Evolutionary conservation across 1,140 invertebrate species (phyloP).

Genomic region (Panagrolaimus sp.): DNA sequence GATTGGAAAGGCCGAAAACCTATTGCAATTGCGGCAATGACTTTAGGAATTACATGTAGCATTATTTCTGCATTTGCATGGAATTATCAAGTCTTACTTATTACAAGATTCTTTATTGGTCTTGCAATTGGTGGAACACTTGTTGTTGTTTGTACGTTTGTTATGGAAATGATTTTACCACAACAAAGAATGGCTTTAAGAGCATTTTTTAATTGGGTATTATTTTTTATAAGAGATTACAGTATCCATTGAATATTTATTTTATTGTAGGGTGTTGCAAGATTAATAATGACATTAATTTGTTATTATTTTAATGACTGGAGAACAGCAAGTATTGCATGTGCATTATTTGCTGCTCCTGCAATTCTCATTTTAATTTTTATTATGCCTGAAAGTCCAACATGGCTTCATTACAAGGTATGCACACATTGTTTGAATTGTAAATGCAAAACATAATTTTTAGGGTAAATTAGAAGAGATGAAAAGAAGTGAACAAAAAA

Average conservation of each 20-base stretch:
- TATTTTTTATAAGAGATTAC: constrained; percentile 3
- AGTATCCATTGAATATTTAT: not conserved
- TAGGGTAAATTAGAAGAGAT: constrained; percentile 52
- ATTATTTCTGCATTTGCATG: constrained; percentile 35
- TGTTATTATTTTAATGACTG: constrained; percentile 54
- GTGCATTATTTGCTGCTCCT: constrained; percentile 47
- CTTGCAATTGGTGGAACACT: constrained; percentile 50
- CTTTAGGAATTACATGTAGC: constrained; percentile 30
- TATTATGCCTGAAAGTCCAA: constrained; percentile 54
- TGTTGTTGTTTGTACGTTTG: constrained; percentile 51
- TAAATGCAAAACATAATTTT: constrained; percentile 11
- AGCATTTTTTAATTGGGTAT: constrained; percentile 58
- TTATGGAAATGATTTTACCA: constrained; percentile 50
- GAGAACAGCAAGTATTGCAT: constrained; percentile 48
- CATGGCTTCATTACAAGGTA: constrained; percentile 46
- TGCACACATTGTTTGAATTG: constrained; percentile 7
- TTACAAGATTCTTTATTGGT: constrained; percentile 42
- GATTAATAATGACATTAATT: constrained; percentile 48
- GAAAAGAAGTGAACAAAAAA: constrained; percentile 44
- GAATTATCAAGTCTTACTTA: constrained; percentile 42
- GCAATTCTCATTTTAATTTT: constrained; percentile 51
- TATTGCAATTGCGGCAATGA: constrained; percentile 35
- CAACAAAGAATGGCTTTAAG: constrained; percentile 53
- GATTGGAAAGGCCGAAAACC: constrained; percentile 52
- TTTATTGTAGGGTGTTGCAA: constrained; percentile 44